Percentiles rank a stretch among this genome's conserved stretches.
Evolutionary conservation across 2,888 invertebrate genomes (phyloP).

Genomic region (Ischnura elegans): DNA sequence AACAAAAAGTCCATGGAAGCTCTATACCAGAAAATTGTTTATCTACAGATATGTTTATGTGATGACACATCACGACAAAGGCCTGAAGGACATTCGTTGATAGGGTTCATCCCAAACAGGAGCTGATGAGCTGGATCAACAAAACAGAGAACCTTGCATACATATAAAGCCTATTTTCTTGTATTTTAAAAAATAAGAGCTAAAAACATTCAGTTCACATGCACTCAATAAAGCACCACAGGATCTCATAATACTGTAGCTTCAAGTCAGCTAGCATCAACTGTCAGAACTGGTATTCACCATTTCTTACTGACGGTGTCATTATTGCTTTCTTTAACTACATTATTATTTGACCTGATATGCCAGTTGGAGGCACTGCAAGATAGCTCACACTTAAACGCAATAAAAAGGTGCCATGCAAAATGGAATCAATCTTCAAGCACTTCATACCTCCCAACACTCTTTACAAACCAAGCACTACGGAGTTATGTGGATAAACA

Average conservation of each 20-base stretch:
- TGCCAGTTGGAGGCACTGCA: conserved; percentile 25
- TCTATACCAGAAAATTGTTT: not conserved
- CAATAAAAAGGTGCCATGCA: conserved; percentile 47
- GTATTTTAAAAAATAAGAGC: conserved; percentile 3
- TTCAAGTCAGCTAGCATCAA: conserved; percentile 47
- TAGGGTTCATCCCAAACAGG: not conserved
- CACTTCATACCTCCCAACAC: conserved; percentile 65
- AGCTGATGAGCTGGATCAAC: conserved; percentile 14
- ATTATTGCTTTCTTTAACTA: not conserved
- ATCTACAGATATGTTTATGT: conserved; percentile 54
- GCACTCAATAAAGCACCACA: conserved; percentile 27
- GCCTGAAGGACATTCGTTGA: conserved; percentile 17
- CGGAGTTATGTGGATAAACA: conserved; percentile 39
- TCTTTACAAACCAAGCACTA: conserved; percentile 66
- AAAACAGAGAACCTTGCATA: conserved; percentile 19
- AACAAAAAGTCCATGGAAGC: not conserved
- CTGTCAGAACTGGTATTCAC: conserved; percentile 27
- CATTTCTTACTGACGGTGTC: conserved; percentile 54
- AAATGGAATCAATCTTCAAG: conserved; percentile 42
- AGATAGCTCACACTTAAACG: conserved; percentile 4
- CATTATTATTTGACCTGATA: not conserved
- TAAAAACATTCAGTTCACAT: conserved; percentile 43
- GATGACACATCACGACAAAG: conserved; percentile 30
- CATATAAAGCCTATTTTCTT: conserved; percentile 40
- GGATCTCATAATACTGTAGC: not conserved